phyloP scores from a whole-genome alignment of 1,140 invertebrate species.

The Mylabris phalerata region DNA sequence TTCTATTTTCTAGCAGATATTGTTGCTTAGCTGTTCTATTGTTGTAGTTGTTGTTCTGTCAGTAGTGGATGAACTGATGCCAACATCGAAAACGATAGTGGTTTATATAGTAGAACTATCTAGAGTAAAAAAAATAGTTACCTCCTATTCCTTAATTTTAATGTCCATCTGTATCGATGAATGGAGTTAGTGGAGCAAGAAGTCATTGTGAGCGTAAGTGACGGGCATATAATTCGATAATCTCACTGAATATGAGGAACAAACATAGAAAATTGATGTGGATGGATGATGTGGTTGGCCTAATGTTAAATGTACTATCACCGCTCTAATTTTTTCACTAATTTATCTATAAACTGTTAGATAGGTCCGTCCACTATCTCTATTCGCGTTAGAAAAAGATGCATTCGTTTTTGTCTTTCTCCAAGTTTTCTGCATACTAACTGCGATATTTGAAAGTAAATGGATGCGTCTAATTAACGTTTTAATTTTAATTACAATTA shows the following conservation, averaged over 20 bases:
- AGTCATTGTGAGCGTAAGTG: conserved; percentile 31
- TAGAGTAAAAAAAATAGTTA: conserved; percentile 18
- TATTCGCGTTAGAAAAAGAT: not conserved
- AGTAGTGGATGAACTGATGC: conserved; percentile 19
- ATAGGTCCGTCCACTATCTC: not conserved
- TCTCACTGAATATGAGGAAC: conserved; percentile 17
- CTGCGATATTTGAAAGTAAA: too few relatives aligned
- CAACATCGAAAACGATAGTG: conserved; percentile 8
- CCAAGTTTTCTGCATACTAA: too few relatives aligned
- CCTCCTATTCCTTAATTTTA: conserved; percentile 25
- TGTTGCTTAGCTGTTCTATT: not conserved
- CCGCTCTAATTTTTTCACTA: conserved; percentile 12
- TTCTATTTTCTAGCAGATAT: not conserved
- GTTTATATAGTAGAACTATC: conserved; percentile 24
- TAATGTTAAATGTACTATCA: conserved; percentile 7
- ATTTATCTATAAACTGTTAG: not conserved
- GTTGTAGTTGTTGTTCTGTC: too few relatives aligned
- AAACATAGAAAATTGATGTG: not conserved
- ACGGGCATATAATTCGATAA: conserved; percentile 25
- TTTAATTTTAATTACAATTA: too few relatives aligned
- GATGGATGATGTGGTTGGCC: not conserved
- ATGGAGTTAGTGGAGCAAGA: conserved; percentile 33
- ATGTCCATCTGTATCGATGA: conserved; percentile 22
- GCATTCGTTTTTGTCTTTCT: too few relatives aligned
- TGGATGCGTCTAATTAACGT: too few relatives aligned